Evolutionary conservation across 2,113 vertebrate genomes (phyloP), one percentile per base, ranked within the genome.

Genomic region (Xiphophorus hellerii): DNA sequence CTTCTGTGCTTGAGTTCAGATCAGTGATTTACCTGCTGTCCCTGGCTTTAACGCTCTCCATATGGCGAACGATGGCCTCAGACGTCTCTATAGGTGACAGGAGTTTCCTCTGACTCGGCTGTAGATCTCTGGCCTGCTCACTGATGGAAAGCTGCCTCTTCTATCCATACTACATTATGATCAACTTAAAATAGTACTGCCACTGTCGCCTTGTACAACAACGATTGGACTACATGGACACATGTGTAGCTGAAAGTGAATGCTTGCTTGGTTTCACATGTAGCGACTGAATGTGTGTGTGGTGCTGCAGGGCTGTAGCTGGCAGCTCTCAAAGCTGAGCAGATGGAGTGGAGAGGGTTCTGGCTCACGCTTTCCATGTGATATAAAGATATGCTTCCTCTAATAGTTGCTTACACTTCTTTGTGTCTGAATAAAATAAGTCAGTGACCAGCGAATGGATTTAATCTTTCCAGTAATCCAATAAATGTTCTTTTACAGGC

Each of bases 31-130:
- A 94, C 84, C 90, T 95, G 94, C 93, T 93, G 81, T 94, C 91
- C 93, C 90, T 93, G 92, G 80, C 84, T 94, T 95, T 97, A 96
- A 96, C 94, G 93, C 90, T 92, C 96, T 96, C 95, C 97, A 96
- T 96, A 95, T 97, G 96, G 94, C 92, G 93, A 94, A 92, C 94
- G 95, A 94, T 95, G 94, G 93, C 92, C 93, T 92, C 96, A 95
- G 92, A 94, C 85, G 91, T 92, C 92, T 92, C 92, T 92, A 95
- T 95, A 91, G 85, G 94, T 94, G 89, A 90, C 92, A 92, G 92
- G 92, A 94, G 86, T 95, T 94, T 93, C 87, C 90, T 66, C 90
- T 62, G 77, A 39, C 74, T 37, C 68, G 48, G 87, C 81, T 84
- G 78, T 68, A 77, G 65, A 42, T 51, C 63, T 70, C 65, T 77